phyloP scores from a whole-genome alignment of 2,888 invertebrate species.

The Ectobius pallidus region DNA sequence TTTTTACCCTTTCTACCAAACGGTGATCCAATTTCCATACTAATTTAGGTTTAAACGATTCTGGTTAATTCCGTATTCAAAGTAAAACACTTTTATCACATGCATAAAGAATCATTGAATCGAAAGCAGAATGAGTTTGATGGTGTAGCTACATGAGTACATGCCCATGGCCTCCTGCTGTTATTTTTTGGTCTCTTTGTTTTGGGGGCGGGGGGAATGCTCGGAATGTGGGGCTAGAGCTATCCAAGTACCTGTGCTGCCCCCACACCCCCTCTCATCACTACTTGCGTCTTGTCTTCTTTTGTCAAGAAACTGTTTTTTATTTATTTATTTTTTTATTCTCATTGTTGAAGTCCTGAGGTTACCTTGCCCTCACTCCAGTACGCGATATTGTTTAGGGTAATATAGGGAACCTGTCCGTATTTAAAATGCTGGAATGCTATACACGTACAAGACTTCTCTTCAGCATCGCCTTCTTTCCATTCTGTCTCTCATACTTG shows the following conservation, averaged over 20 bases:
- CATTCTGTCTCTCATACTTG: neutral
- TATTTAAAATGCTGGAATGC: neutral
- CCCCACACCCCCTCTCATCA: neutral
- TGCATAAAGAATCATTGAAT: too few species aligned
- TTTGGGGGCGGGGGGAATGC: neutral
- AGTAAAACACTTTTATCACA: too few species aligned
- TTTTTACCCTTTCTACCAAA: too few species aligned
- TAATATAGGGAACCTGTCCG: neutral
- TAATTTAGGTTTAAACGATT: too few species aligned
- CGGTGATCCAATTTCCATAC: too few species aligned
- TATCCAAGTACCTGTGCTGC: neutral
- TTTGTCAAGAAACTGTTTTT: neutral
- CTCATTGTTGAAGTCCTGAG: neutral
- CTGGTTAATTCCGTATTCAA: too few species aligned
- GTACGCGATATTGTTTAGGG: neutral
- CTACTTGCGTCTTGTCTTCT: conserved; percentile 12
- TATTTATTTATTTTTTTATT: neutral
- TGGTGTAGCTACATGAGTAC: conserved; percentile 16
- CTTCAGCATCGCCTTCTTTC: neutral
- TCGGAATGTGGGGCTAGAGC: conserved; percentile 7
- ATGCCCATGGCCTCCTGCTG: conserved; percentile 17
- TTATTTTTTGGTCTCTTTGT: conserved; percentile 7
- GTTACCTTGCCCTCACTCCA: neutral
- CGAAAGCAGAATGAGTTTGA: too few species aligned
- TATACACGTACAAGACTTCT: neutral